A percentile compares a stretch with the other conserved stretches of the same genome.
phyloP scores from a whole-genome alignment of 2,797 vertebrate genomes.

The Coracias cyanogaster region DNA sequence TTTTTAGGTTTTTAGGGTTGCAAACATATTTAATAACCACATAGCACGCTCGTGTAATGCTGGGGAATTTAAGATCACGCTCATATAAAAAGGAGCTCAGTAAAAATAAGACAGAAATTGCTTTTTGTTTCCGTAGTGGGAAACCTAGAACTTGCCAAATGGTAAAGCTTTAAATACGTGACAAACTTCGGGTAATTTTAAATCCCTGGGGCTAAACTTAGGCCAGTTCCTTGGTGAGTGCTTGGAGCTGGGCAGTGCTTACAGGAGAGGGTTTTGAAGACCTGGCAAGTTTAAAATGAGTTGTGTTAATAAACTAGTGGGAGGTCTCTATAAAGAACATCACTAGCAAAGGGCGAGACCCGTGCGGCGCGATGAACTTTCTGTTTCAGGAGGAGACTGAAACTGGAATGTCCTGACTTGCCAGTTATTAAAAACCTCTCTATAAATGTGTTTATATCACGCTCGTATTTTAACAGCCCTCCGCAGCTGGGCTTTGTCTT shows the following conservation, averaged over 20 bases:
- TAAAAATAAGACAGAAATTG: neutral
- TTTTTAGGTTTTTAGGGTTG: neutral
- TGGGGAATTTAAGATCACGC: neutral
- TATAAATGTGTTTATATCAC: fast-evolving
- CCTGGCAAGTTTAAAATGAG: neutral
- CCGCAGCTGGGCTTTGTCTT: neutral
- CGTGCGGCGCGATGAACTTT: fast-evolving
- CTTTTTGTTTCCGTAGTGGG: neutral
- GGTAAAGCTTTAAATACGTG: neutral
- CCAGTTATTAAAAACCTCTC: neutral
- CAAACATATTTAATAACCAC: neutral
- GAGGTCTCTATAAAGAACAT: fast-evolving
- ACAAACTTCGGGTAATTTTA: neutral
- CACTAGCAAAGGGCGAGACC: neutral
- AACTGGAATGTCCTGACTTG: neutral
- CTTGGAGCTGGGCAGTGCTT: neutral
- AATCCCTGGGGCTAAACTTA: neutral
- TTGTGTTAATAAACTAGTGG: neutral
- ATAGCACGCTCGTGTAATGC: neutral
- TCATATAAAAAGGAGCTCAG: neutral
- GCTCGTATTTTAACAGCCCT: neutral
- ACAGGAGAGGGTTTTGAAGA: fast-evolving
- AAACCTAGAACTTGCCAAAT: neutral
- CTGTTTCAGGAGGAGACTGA: neutral
- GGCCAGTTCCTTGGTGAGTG: neutral